These are phyloP conservation scores for Megalops cyprinoides DNA, from an alignment of 2,797 vertebrate species.

Conservation along the genomic window DNA sequence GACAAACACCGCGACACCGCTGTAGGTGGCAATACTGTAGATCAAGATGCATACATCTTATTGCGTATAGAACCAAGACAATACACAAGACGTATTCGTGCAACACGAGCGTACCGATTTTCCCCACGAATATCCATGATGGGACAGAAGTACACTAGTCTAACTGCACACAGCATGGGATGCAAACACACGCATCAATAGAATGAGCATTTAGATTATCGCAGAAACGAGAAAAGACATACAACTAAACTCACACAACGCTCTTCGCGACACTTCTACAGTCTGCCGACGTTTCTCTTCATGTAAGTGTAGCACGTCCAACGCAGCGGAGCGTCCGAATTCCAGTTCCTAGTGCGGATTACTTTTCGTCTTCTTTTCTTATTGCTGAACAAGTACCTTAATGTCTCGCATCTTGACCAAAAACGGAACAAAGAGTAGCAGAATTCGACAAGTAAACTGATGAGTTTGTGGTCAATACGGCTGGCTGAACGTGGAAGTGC, in stretches of 20 bases:
- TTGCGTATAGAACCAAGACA: not conserved
- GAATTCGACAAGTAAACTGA: not conserved
- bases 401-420: not conserved
- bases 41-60: not conserved
- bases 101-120: too few species aligned
- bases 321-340: not conserved
- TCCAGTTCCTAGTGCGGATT: constrained; percentile 3
- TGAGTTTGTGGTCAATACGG: not conserved
- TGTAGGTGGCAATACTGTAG: not conserved
- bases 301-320: not conserved
- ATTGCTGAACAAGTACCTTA: not conserved
- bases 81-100: not conserved
- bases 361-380: constrained; percentile 13
- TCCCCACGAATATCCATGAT: too few species aligned
- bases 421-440: not conserved
- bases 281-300: not conserved
- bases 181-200: too few species aligned
- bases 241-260: constrained; percentile 18
- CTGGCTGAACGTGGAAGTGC: constrained; percentile 1
- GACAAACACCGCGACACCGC: not conserved
- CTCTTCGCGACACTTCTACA: not conserved
- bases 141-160: too few species aligned
- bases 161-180: too few species aligned
- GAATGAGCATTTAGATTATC: too few species aligned
- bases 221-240: not conserved